phyloP scores from a whole-genome alignment of 1,140 invertebrate species.

The Cyrtorhinus lividipennis region DNA sequence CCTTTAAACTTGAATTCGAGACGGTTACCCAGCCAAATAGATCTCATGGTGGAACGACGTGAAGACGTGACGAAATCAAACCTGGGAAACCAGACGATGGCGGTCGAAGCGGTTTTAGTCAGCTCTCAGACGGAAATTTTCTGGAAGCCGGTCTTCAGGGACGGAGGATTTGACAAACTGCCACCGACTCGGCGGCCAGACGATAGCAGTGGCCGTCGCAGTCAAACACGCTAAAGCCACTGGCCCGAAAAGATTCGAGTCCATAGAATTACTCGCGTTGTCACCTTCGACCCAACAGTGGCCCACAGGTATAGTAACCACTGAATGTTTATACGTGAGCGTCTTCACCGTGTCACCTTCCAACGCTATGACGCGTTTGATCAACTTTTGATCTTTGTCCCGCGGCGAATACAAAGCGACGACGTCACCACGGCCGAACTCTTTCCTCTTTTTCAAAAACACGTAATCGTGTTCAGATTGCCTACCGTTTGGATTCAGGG shows the following conservation, averaged over 20 bases:
- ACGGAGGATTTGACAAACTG: conserved; percentile 31
- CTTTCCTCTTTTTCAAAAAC: conserved; percentile 63
- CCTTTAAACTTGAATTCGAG: conserved; percentile 57
- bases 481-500: conserved; percentile 57
- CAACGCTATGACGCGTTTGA: conserved; percentile 77
- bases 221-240: conserved; percentile 70
- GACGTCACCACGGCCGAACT: conserved; percentile 65
- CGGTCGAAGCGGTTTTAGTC: no score
- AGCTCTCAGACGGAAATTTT: conserved; percentile 13
- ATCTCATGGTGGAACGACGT: conserved; percentile 51
- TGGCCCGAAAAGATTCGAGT: conserved; percentile 86
- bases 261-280: conserved; percentile 65
- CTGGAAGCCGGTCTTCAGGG: conserved; percentile 16
- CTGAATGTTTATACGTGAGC: conserved; percentile 46
- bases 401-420: conserved; percentile 72
- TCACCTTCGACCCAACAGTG: conserved; percentile 95
- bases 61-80: no score
- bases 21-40: conserved; percentile 57
- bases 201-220: conserved; percentile 71
- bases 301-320: conserved; percentile 62
- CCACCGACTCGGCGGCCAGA: conserved; percentile 82
- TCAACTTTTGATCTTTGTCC: conserved; percentile 68
- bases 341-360: conserved; percentile 60
- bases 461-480: conserved; percentile 56
- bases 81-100: no score